Percentiles rank a stretch among this genome's conserved stretches.
Conservation (phyloP, 2,113 vertebrate genomes). For the Brienomyrus brachyistius region DNA sequence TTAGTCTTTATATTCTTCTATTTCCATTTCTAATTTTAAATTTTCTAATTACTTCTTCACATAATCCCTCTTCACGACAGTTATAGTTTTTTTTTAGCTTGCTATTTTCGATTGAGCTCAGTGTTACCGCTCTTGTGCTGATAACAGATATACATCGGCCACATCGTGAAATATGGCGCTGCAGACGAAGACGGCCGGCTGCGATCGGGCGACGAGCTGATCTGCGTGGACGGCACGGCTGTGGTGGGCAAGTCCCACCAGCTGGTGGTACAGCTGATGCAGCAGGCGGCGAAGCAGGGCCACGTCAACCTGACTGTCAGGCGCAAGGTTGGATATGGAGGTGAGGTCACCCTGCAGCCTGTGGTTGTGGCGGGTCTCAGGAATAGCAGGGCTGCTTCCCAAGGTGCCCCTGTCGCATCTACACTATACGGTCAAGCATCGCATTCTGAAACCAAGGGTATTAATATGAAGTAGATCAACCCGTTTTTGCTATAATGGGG, state of each 20-base stretch:
- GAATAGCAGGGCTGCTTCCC: neutral
- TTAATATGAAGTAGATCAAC: neutral
- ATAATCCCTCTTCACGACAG: neutral
- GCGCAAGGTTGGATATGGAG: slow-evolving; percentile 86
- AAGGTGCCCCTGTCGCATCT: neutral
- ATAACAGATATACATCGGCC: slow-evolving; percentile 95
- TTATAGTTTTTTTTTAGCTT: slow-evolving; percentile 65
- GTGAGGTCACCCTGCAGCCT: slow-evolving; percentile 46
- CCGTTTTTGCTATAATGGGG: neutral
- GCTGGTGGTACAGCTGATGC: slow-evolving; percentile 97
- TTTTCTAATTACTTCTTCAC: neutral
- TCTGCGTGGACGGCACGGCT: slow-evolving; percentile 90
- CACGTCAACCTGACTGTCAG: slow-evolving; percentile 94
- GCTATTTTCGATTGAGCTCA: slow-evolving; percentile 82
- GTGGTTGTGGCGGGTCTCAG: no score
- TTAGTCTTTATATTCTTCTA: neutral
- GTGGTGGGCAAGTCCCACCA: slow-evolving; percentile 97
- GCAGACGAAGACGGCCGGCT: slow-evolving; percentile 92
- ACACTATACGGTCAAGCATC: neutral
- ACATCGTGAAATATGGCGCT: slow-evolving; percentile 94
- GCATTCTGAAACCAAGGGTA: neutral
- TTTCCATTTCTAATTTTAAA: neutral
- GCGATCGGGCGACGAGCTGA: slow-evolving; percentile 90
- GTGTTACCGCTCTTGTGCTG: slow-evolving; percentile 36
- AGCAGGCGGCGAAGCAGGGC: slow-evolving; percentile 94